Evolutionary conservation across 2,797 vertebrate species (phyloP), one percentile per base, ranked within the genome.

Genomic region (Cirrhinus molitorella): DNA sequence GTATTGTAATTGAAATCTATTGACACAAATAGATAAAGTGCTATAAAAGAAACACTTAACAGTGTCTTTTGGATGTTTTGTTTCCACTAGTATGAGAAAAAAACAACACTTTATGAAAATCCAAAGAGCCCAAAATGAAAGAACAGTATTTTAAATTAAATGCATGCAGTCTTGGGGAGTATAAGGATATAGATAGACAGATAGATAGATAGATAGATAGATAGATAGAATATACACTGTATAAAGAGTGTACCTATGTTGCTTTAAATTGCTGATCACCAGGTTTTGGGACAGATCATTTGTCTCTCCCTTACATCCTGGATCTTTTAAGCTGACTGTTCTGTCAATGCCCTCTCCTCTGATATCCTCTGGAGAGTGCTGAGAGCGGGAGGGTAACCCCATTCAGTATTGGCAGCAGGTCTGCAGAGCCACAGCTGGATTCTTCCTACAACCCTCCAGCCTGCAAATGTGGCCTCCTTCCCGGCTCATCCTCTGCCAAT

Each of bases 371-470:
- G 49, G 71, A 66, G 75, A 85, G 63, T 28, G 65, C 65, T 63
- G 77, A 83, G 70, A 83, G 74, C 65, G n/a, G 57, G 43, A 63
- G 23, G 14, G 83, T 75, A 66, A 72, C 76, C 72, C 73, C 40
- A 47, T 77, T 83, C 73, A 83, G 81, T 68, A 70, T 61, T 66
- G 63, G 28, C 81, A 77, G 81, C 73, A 83, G 65, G 73, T 83
- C 65, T 47, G 51, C 40, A 61, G 51, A 85, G 72, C 45, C 84
- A 81, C 71, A 81, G 71, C 84, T 74, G 84, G 83, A 78, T 83
- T 51, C 53, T 67, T 80, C 53, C 67, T 67, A 45, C 75, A 80
- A 79, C 37, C 66, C 75, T 66, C 6, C 55, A 65, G 71, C 40
- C 63, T 66, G 65, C 68, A 84, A 75, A 57, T 40, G 78, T 73